Evolutionary conservation across 1,140 invertebrate genomes (phyloP), one percentile per base, ranked within the genome.

Genomic region (Anagrus nilaparvatae): DNA sequence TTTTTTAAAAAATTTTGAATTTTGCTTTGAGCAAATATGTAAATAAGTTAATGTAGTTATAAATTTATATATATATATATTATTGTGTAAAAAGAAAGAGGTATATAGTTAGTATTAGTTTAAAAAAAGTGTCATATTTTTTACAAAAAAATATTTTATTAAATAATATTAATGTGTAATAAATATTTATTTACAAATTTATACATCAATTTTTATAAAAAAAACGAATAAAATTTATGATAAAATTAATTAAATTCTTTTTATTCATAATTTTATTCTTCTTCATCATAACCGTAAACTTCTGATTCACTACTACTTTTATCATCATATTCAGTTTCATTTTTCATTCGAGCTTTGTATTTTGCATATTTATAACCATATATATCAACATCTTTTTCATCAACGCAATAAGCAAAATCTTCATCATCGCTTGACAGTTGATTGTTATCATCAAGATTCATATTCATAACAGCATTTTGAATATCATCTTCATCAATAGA

Each of bases 351-450:
- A 5, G 65, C 62, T 55, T 71, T 76, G 39, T 73, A 77, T 28
- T 57, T 68, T n/a, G 73, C 73, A 54, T 75, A 77, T 38, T 59
- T 58, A 40, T 67, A 60, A 4, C 74, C 74, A 55, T 69, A 71
- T 28, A 54, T 50, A 16, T 71, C 55, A 5, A 69, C 63, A 54
- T 75, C 70, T n/a, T 47, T 51, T 35, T 69, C 58, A 53, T 74
- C 61, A 9, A 71, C 46, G 34, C 66, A 63, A 50, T 71, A 67
- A 13, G 63, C 61, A 51, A 70, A 67, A 21, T 69, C 60, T 23
- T 54, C 66, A 18, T 63, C 62, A 3, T 69, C 63, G 30, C 58
- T 66, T 32, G 39, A 41, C 13, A 32, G 25, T 7, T 25, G 28
- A 5, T 50, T 53, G 14, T 64, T 51, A 31, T 59, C 55, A 36